Conservation (phyloP, 2,888 invertebrate species). For the Xylophagus ater region DNA sequence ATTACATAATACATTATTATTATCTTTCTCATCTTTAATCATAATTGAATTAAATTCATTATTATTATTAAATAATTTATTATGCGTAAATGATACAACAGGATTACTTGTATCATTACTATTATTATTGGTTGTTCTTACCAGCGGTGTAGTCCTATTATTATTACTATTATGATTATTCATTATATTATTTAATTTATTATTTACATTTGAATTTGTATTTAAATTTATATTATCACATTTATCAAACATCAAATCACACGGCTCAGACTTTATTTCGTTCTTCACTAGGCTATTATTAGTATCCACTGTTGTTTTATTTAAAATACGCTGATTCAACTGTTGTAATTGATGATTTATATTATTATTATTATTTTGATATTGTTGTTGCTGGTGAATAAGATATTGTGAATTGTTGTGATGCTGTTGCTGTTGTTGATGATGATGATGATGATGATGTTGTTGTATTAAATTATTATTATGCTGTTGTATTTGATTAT, state of each 20-base stretch:
- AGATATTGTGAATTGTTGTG: conserved; percentile 2
- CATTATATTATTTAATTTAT: conserved; percentile 5
- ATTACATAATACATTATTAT: conserved; percentile 8
- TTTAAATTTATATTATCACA: conserved; percentile 14
- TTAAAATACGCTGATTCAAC: not conserved
- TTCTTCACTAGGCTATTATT: conserved; percentile 11
- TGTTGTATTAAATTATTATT: too few species aligned
- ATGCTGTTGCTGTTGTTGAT: conserved; percentile 1
- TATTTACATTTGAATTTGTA: conserved; percentile 2
- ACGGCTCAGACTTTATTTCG: conserved; percentile 17
- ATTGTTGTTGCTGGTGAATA: not conserved
- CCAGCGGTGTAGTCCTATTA: not conserved
- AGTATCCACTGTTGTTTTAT: not conserved
- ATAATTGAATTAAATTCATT: conserved; percentile 2
- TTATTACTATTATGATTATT: not conserved
- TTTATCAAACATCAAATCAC: conserved; percentile 14
- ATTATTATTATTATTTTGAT: conserved; percentile 2
- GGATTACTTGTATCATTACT: not conserved
- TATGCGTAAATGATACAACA: not conserved
- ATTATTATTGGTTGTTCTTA: not conserved
- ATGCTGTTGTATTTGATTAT: conserved; percentile 6
- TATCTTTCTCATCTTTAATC: conserved; percentile 9
- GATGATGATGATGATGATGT: not conserved
- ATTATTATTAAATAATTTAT: not conserved
- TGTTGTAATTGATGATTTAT: not conserved